Evolutionary conservation across 1,140 invertebrate species (phyloP).

Genomic region (Leptinotarsa texana): DNA sequence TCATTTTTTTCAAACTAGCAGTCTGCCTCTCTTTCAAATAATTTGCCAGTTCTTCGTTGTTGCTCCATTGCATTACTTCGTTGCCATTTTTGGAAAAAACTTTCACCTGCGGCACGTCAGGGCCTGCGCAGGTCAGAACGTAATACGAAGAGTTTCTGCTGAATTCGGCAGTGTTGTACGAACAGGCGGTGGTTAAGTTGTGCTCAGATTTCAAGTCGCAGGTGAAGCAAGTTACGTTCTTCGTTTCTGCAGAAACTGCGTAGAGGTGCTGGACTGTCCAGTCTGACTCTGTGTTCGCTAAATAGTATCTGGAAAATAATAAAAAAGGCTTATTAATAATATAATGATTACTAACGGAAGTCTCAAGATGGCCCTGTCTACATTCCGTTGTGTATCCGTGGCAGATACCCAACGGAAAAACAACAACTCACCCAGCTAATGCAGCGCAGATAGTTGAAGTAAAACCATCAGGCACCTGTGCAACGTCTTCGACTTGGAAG

Average conservation of each 20-base stretch:
- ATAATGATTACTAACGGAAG: no score
- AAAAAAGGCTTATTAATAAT: neutral
- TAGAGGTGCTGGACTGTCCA: slow-evolving; percentile 69
- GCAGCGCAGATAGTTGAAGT: no score
- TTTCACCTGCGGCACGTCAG: slow-evolving; percentile 54
- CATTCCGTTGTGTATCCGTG: no score
- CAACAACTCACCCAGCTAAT: no score
- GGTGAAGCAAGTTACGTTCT: slow-evolving; percentile 62
- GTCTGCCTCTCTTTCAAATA: slow-evolving; percentile 63
- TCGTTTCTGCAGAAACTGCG: slow-evolving; percentile 53
- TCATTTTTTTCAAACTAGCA: slow-evolving; percentile 67
- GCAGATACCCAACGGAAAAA: no score
- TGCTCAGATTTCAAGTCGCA: slow-evolving; percentile 59
- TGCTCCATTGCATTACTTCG: slow-evolving; percentile 64
- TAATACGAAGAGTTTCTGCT: slow-evolving; percentile 70
- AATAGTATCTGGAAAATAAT: slow-evolving; percentile 67
- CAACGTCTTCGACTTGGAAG: no score
- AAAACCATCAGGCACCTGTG: no score
- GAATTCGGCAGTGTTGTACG: slow-evolving; percentile 72
- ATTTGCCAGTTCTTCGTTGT: slow-evolving; percentile 64
- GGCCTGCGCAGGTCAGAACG: slow-evolving; percentile 75
- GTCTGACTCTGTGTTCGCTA: slow-evolving; percentile 65
- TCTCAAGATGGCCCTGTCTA: no score
- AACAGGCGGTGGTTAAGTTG: slow-evolving; percentile 61
- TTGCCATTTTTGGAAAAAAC: slow-evolving; percentile 42